A percentile compares a stretch with the other conserved stretches of the same genome.
Conservation (phyloP, 2,888 invertebrate species). For the Allolobophora icterica region DNA sequence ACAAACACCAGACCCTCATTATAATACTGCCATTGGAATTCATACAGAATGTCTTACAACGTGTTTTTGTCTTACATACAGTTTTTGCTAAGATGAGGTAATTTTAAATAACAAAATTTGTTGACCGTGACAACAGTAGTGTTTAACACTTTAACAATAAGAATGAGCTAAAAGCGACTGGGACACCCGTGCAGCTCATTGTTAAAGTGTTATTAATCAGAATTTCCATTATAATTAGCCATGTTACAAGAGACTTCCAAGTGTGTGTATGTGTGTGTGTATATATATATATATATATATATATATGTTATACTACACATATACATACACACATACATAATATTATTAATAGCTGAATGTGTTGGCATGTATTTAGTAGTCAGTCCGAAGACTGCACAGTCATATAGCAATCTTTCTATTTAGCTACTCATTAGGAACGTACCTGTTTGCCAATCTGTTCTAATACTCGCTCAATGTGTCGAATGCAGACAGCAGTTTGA, state of each 20-base stretch:
- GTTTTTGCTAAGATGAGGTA: not conserved
- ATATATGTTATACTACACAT: not conserved
- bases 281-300: no score
- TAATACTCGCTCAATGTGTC: constrained; percentile 74
- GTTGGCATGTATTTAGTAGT: not conserved
- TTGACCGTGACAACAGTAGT: not conserved
- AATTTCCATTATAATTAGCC: not conserved
- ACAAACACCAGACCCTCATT: not conserved
- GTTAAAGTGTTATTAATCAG: no score
- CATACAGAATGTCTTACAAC: not conserved
- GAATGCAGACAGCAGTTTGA: constrained; percentile 79
- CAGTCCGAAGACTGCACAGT: not conserved
- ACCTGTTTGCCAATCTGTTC: constrained; percentile 36
- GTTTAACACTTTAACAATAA: no score
- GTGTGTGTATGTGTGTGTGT: not conserved
- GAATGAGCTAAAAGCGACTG: no score
- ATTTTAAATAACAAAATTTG: not conserved
- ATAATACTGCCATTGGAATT: not conserved
- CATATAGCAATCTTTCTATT: not conserved
- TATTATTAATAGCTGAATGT: not conserved
- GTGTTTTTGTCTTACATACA: not conserved
- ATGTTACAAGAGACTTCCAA: no score
- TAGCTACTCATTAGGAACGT: not conserved
- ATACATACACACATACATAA: not conserved
- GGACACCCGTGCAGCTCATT: no score